These are phyloP conservation scores for Alviniconcha strummeri DNA, from an alignment of 2,888 invertebrate species.

Conservation along the genomic window DNA sequence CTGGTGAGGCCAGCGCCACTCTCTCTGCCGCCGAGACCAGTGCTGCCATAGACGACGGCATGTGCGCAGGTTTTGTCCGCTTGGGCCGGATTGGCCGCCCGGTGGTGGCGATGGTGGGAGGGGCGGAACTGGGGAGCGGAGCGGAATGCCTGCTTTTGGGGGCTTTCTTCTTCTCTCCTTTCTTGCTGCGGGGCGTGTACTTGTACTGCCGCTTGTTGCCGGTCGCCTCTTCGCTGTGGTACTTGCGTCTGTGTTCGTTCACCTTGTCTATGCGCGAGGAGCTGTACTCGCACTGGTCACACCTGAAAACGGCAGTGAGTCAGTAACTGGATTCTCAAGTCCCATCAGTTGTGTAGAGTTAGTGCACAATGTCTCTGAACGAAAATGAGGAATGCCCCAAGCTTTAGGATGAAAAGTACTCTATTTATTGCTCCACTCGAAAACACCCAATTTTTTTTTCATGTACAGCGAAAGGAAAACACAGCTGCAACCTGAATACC, in stretches of 20 bases:
- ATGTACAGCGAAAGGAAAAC: too few species aligned
- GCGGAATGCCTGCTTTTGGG: background rate
- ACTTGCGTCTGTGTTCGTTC: conserved; percentile 77
- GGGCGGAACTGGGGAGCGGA: background rate
- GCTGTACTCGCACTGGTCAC: conserved; percentile 80
- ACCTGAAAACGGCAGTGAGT: conserved; percentile 54
- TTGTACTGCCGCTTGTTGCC: conserved; percentile 21
- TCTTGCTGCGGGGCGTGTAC: conserved; percentile 15
- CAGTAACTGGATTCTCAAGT: too few species aligned
- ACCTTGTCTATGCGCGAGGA: conserved; percentile 81
- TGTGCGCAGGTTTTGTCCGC: background rate
- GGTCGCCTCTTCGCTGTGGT: conserved; percentile 71
- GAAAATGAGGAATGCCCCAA: too few species aligned
- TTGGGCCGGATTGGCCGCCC: background rate
- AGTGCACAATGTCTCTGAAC: too few species aligned
- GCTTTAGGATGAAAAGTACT: too few species aligned
- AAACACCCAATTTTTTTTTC: too few species aligned
- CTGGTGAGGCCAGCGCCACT: background rate
- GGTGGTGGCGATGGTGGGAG: background rate
- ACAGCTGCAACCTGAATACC: too few species aligned
- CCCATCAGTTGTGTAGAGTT: too few species aligned
- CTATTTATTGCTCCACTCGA: too few species aligned
- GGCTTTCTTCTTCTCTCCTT: conserved; percentile 2
- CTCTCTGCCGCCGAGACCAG: conserved; percentile 24
- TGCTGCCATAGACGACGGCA: conserved; percentile 4